Conservation (phyloP, 1,140 invertebrate species). For the Goniozus legneri region DNA sequence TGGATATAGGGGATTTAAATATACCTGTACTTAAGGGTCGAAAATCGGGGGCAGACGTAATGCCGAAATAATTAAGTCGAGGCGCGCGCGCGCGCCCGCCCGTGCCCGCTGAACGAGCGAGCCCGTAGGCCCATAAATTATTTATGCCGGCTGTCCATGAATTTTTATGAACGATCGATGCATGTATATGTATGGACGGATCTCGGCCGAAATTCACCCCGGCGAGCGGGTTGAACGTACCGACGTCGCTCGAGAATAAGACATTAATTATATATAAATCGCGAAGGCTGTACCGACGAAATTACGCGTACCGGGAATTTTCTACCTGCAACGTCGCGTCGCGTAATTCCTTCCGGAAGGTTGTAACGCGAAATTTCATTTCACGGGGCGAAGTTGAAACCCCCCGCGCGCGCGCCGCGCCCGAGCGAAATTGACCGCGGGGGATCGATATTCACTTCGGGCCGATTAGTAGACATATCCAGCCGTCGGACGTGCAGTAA, state of each 20-base stretch:
- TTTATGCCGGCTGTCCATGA: slow-evolving; percentile 19
- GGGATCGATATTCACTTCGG: no score
- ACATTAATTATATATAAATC: not conserved
- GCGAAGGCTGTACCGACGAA: not conserved
- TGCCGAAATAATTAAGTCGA: slow-evolving; percentile 4
- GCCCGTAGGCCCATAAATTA: slow-evolving; percentile 22
- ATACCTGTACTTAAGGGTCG: not conserved
- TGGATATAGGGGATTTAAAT: no score
- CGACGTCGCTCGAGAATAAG: slow-evolving; percentile 2
- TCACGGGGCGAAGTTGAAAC: no score
- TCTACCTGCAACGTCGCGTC: no score
- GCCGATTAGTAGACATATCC: no score
- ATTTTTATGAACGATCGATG: slow-evolving; percentile 26
- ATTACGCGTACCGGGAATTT: no score
- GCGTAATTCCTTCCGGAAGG: no score
- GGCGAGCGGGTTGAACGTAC: not conserved
- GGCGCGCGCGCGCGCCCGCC: not conserved
- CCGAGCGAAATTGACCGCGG: no score
- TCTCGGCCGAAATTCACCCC: not conserved
- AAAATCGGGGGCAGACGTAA: not conserved
- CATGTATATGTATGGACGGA: slow-evolving; percentile 1
- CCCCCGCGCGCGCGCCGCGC: no score
- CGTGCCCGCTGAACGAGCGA: slow-evolving; percentile 1
- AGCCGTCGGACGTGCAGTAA: no score
- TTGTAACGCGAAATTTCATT: no score